A percentile compares a stretch with the other conserved stretches of the same genome.
Conservation (phyloP, 1,140 invertebrate genomes). For the Gerris buenoi region DNA sequence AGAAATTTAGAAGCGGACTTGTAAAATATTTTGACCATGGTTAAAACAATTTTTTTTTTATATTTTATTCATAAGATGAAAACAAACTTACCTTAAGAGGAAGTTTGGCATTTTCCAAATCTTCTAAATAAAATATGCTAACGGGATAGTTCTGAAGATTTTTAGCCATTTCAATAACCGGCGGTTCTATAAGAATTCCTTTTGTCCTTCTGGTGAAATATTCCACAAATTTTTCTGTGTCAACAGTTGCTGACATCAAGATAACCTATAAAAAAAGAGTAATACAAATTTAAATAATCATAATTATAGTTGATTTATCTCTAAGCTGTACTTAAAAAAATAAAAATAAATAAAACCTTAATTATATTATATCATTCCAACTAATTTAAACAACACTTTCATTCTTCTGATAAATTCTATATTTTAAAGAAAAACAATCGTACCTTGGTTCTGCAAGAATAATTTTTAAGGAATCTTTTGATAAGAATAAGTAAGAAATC, state of each 20-base stretch:
- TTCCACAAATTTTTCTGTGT: constrained; percentile 48
- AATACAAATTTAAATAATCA: neutral
- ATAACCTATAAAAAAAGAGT: constrained; percentile 50
- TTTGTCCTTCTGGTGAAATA: constrained; percentile 50
- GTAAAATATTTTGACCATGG: too few species aligned
- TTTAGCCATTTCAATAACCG: constrained; percentile 37
- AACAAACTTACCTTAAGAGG: constrained; percentile 5
- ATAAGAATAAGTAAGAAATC: constrained; percentile 81
- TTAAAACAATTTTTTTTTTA: too few species aligned
- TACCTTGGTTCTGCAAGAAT: constrained; percentile 34
- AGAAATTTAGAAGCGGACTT: too few species aligned
- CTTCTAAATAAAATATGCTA: constrained; percentile 51
- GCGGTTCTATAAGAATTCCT: constrained; percentile 30
- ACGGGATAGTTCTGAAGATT: constrained; percentile 33
- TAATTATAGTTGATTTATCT: too few species aligned
- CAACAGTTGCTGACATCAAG: constrained; percentile 77
- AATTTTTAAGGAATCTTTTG: constrained; percentile 51
- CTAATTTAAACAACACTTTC: too few species aligned
- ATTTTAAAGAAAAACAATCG: too few species aligned
- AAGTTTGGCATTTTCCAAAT: neutral
- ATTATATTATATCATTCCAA: too few species aligned
- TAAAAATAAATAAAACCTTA: too few species aligned
- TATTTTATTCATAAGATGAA: too few species aligned
- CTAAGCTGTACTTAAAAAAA: too few species aligned
- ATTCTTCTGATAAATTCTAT: too few species aligned